Percentiles rank a stretch among this genome's conserved stretches.
Conservation (phyloP, 2,113 vertebrate species). For the Mastomys coucha region DNA sequence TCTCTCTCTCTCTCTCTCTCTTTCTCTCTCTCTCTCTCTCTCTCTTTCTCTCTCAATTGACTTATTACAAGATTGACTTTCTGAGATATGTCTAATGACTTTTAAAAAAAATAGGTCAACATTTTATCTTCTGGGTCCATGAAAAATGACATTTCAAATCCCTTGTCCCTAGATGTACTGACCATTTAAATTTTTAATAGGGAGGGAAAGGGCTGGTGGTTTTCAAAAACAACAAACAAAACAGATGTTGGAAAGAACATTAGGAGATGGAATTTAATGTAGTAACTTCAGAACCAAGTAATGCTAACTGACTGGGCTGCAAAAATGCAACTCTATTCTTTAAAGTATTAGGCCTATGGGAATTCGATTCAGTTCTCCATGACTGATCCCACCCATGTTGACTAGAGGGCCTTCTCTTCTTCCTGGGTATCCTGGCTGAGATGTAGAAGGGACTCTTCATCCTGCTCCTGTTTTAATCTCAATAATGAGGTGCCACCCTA, state of each 20-base stretch:
- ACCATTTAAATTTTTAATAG: conserved; percentile 60
- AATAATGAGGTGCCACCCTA: not conserved
- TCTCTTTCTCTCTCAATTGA: not conserved
- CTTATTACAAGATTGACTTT: conserved; percentile 39
- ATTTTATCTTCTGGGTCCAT: conserved; percentile 23
- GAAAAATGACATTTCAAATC: conserved; percentile 52
- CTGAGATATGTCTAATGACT: conserved; percentile 38
- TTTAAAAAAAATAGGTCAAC: conserved; percentile 63
- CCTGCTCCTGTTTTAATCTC: not conserved
- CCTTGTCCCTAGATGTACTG: not conserved
- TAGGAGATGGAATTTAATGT: conserved; percentile 45
- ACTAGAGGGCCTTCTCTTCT: not conserved
- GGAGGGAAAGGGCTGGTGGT: not conserved
- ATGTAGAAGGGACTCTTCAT: not conserved
- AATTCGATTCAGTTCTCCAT: conserved; percentile 49
- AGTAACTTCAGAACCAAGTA: conserved; percentile 63
- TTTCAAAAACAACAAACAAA: conserved; percentile 46
- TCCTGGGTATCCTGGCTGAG: not conserved
- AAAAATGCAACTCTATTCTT: conserved; percentile 35
- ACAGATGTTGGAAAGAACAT: not conserved
- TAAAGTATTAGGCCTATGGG: conserved; percentile 23
- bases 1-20: not conserved
- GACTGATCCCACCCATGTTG: conserved; percentile 3
- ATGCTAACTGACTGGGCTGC: conserved; percentile 39
- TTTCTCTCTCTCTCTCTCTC: not conserved